phyloP scores from a whole-genome alignment of 2,888 invertebrate genomes.

The Epistrophe grossulariae region DNA sequence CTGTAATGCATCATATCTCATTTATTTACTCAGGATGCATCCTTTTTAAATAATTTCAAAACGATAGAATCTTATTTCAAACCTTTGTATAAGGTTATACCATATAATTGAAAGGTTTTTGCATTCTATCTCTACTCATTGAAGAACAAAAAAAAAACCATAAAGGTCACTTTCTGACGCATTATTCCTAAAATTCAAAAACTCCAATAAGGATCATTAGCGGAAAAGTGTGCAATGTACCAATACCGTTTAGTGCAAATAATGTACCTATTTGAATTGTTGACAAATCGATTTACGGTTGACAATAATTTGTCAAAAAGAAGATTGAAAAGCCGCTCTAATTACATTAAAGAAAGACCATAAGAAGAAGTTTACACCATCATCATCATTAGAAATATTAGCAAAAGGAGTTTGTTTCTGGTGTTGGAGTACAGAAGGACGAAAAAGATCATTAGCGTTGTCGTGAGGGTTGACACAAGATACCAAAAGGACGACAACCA shows the following conservation, averaged over 20 bases:
- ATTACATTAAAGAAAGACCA: slow-evolving; percentile 57
- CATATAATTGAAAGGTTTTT: not conserved
- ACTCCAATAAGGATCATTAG: slow-evolving; percentile 56
- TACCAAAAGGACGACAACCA: not conserved
- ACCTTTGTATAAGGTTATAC: not conserved
- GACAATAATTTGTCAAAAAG: slow-evolving; percentile 65
- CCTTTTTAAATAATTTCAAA: slow-evolving; percentile 53
- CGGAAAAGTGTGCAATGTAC: slow-evolving; percentile 14
- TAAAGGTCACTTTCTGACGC: slow-evolving; percentile 14
- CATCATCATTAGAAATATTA: slow-evolving; percentile 52
- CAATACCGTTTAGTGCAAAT: not conserved
- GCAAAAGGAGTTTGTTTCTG: slow-evolving; percentile 13
- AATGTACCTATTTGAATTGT: slow-evolving; percentile 46
- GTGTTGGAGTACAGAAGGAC: slow-evolving; percentile 25
- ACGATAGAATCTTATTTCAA: slow-evolving; percentile 26
- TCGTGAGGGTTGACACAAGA: slow-evolving; percentile 65
- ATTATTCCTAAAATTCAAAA: slow-evolving; percentile 9
- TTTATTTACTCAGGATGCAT: slow-evolving; percentile 58
- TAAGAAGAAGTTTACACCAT: slow-evolving; percentile 28
- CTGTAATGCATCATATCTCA: slow-evolving; percentile 4
- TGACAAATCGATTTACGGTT: slow-evolving; percentile 75
- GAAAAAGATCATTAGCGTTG: slow-evolving; percentile 66
- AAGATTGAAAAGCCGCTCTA: slow-evolving; percentile 57
- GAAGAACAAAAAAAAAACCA: slow-evolving; percentile 1
- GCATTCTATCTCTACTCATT: not conserved